A percentile compares a stretch with the other conserved stretches of the same genome.
These are phyloP conservation scores for Rugalucina vietnamica DNA, from an alignment of 2,888 invertebrate species.

Conservation along the genomic window DNA sequence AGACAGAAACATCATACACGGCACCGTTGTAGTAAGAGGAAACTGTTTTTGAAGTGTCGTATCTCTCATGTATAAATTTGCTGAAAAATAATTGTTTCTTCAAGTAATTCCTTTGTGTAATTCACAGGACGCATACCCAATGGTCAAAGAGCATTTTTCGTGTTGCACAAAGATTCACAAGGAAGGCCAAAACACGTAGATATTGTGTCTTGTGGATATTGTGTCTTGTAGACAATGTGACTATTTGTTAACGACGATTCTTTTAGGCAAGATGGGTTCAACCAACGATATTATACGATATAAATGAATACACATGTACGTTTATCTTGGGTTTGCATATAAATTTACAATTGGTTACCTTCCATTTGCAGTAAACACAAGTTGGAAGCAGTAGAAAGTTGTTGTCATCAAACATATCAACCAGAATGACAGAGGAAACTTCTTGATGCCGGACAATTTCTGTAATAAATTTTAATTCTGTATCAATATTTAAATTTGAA, in stretches of 20 bases:
- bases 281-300: too few species aligned
- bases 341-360: slow-evolving; percentile 44
- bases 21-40: slow-evolving; percentile 61
- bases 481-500: neutral
- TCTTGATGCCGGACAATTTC: slow-evolving; percentile 27
- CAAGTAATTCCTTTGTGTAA: too few species aligned
- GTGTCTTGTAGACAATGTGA: too few species aligned
- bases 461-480: neutral
- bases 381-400: slow-evolving; percentile 58
- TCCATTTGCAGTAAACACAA: slow-evolving; percentile 61
- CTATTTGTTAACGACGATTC: too few species aligned
- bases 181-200: too few species aligned
- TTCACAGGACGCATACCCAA: too few species aligned
- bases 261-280: too few species aligned
- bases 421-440: slow-evolving; percentile 56
- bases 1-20: slow-evolving; percentile 59
- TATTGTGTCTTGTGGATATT: too few species aligned
- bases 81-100: slow-evolving; percentile 54
- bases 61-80: slow-evolving; percentile 62
- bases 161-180: too few species aligned
- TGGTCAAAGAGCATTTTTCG: too few species aligned
- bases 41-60: slow-evolving; percentile 42
- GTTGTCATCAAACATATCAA: slow-evolving; percentile 52
- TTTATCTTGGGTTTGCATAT: too few species aligned
- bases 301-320: too few species aligned